Base-by-base conservation (phyloP, 2,797 vertebrate species). In the Bradypodion ventrale region DNA sequence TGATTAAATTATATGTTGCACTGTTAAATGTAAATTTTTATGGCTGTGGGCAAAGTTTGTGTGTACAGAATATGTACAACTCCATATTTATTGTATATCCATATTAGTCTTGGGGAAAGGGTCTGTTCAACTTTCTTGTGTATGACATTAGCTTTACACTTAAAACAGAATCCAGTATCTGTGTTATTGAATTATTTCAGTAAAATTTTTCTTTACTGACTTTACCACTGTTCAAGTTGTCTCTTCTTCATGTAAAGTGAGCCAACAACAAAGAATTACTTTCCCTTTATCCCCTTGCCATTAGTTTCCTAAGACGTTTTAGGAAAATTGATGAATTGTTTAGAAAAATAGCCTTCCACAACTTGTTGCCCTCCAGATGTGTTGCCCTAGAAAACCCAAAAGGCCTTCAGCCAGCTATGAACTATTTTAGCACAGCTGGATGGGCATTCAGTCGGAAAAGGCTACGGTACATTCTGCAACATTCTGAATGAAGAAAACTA, bases 21-120 rank as follows among this genome's bases (percentile, higher is more conserved):
- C 97, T 98, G 97, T 97, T 98, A 97, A 96, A 97, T 98, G 97
- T 97, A 97, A 97, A 97, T 98, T 98, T 98, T 96, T 98, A 98
- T 98, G 97, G 97, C 97, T 97, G 95, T 97, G 95, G 97, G 96
- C 95, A 96, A 96, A 96, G 96, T 98, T 97, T 97, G 95, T 97
- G 97, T 99, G 98, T 98, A 98, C 97, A 99, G 97, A 98, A 97
- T 98, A 95, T 97, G 98, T 99, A 97, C 97, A 96, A 96, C 93
- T 98, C 93, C 96, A 95, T 97, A 99, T 99, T 99, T 99, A 99
- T 99, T 99, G 97, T 98, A 97, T 97, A 97, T 97, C 96, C 98
- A 97, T 97, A 95, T 97, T 98, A 97, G 97, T 98, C 97, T 97
- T 97, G 96, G 96, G 95, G 96, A 96, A 96, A 97, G 96, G 95